Conservation (phyloP, 2,113 vertebrate genomes). For the Lepisosteus osseus region DNA sequence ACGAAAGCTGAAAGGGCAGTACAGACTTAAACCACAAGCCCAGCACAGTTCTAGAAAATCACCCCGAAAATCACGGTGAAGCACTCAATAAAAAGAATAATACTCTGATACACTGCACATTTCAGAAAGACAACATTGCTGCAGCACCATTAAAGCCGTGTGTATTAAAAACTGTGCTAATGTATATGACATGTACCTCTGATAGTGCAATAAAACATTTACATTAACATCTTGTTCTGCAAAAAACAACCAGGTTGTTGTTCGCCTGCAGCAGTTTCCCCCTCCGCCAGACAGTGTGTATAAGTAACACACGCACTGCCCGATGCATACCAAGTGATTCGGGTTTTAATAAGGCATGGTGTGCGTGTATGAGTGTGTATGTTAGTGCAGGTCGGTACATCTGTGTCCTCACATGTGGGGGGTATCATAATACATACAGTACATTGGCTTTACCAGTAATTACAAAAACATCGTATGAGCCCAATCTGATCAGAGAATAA, state of each 20-base stretch:
- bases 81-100: too few species aligned
- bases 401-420: too few species aligned
- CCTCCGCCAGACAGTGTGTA: conserved; percentile 22
- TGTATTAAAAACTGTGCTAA: conserved; percentile 28
- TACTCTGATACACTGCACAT: too few species aligned
- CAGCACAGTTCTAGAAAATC: too few species aligned
- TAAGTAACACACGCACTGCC: conserved; percentile 33
- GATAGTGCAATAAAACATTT: conserved; percentile 28
- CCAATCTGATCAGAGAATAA: background rate
- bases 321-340: conserved; percentile 44
- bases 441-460: background rate
- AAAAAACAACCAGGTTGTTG: conserved; percentile 37
- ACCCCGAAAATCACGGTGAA: too few species aligned
- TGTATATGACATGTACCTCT: conserved; percentile 11
- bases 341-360: conserved; percentile 40
- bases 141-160: background rate
- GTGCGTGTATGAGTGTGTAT: conserved; percentile 7
- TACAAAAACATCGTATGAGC: background rate
- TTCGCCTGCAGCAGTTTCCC: conserved; percentile 25
- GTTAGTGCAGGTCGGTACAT: background rate
- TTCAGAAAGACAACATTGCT: too few species aligned
- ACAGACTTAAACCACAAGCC: too few species aligned
- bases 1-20: too few species aligned
- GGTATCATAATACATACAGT: too few species aligned
- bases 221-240: conserved; percentile 35